Percentiles rank a stretch among this genome's conserved stretches.
phyloP scores from a whole-genome alignment of 2,888 invertebrate genomes.

The Drosophila emarginata region DNA sequence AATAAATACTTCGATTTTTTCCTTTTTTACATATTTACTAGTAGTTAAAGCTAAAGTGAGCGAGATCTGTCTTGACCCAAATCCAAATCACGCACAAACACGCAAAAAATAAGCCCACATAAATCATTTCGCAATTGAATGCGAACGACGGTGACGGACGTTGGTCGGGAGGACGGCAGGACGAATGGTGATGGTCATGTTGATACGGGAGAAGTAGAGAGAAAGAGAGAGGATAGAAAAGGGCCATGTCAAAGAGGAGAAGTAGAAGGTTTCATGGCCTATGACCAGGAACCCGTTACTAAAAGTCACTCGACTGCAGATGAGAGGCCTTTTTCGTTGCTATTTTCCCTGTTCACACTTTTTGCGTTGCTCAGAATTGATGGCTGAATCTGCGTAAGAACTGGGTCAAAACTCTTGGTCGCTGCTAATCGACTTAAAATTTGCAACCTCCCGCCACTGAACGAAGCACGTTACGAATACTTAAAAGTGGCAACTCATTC shows the following conservation, averaged over 20 bases:
- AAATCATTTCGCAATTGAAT: conserved; percentile 81
- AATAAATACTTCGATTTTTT: background rate
- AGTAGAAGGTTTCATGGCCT: background rate
- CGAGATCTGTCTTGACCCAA: background rate
- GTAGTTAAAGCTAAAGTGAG: background rate
- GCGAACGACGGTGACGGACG: conserved; percentile 42
- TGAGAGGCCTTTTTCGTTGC: conserved; percentile 3
- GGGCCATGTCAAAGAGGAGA: background rate
- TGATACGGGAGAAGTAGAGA: background rate
- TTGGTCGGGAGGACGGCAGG: background rate
- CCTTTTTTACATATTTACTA: background rate
- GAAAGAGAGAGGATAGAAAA: background rate
- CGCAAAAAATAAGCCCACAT: conserved; percentile 77
- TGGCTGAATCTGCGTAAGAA: conserved; percentile 9
- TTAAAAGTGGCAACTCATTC: background rate
- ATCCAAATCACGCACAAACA: conserved; percentile 30
- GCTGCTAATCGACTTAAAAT: conserved; percentile 33
- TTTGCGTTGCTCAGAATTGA: background rate
- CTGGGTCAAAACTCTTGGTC: conserved; percentile 20
- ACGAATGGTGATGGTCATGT: background rate
- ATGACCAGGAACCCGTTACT: conserved; percentile 14
- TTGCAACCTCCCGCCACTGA: background rate
- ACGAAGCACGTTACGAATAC: no score
- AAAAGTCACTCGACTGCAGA: conserved; percentile 21
- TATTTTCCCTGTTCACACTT: background rate